Evolutionary conservation across 1,140 invertebrate genomes (phyloP), one percentile per base, ranked within the genome.

Genomic region (Trinorchestia longiramus): DNA sequence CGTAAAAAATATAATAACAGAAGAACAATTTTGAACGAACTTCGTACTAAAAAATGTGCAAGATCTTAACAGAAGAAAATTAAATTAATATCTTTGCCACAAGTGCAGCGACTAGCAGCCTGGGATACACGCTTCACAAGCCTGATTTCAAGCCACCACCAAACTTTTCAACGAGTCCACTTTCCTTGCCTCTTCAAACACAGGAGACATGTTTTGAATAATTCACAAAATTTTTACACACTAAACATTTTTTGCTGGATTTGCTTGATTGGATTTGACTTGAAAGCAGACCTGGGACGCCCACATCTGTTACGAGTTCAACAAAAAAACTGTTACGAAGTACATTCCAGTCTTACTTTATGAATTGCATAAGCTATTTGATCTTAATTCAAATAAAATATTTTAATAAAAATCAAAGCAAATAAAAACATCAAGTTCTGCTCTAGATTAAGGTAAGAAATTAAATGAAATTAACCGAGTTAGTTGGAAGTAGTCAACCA

Each of bases 361-460:
- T 28, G 15, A 77, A 77, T 36, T 77, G 36, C 62, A 77, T 77
- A 77, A 77, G 62, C 36, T 77, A 77, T 28, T 77, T 23, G 1
- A 23, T 77, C n/a, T 90, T 90, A 90, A 90, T 90, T 90, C 88
- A 90, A 90, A 90, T 90, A 90, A 90, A 90, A 90, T 43, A 90
- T 90, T 90, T 90, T 36, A 90, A 90, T 90, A 90, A 90, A 90
- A 90, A 42, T 90, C n/a, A 90, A 90, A 90, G n/a, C 41, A 90
- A 36, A 90, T 90, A 90, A 43, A 90, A 87, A 42, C 88, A 90
- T 15, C n/a, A 90, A 42, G 28, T 42, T 90, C 36, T 90, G 43
- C 88, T 19, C 42, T 3, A 42, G 88, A 90, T 43, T 90, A 90
- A 90, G 11, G 36, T 43, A 90, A 77, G 15, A 36, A 77, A 77